Percentiles rank a stretch among this genome's conserved stretches.
phyloP scores from a whole-genome alignment of 2,113 vertebrate genomes.

The Crypturellus undulatus region DNA sequence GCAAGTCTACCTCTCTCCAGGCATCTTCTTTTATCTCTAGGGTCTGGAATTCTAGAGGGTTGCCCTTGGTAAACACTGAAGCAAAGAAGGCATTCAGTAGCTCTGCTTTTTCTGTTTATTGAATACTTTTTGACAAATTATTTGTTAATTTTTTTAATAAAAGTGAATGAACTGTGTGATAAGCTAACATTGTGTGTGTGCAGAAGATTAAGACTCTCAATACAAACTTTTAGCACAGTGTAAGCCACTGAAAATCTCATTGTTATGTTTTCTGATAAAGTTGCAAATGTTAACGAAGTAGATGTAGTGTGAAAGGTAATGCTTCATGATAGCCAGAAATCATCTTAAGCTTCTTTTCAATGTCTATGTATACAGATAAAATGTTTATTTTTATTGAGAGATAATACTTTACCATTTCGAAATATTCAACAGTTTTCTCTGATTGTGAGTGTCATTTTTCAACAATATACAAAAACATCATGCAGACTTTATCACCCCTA shows the following conservation, averaged over 20 bases:
- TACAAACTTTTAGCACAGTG: background rate
- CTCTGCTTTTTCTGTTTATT: background rate
- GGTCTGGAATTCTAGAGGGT: too few species aligned
- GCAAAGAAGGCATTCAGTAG: too few species aligned
- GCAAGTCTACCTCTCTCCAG: too few species aligned
- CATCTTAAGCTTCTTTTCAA: background rate
- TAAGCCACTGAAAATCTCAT: background rate
- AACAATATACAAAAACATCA: background rate
- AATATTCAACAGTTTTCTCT: background rate
- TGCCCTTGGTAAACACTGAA: too few species aligned
- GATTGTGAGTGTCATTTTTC: background rate
- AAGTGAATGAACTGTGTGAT: background rate
- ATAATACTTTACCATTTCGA: background rate
- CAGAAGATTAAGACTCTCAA: background rate
- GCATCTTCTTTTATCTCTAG: too few species aligned
- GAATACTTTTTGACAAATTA: background rate
- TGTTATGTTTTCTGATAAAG: background rate
- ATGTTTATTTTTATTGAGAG: background rate
- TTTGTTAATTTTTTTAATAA: background rate
- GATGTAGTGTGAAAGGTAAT: background rate
- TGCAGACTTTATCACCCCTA: background rate
- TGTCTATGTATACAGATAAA: rapidly evolving
- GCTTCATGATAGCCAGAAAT: rapidly evolving
- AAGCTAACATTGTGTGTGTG: background rate
- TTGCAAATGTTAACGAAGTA: background rate